Evolutionary conservation across 2,888 invertebrate genomes (phyloP).

Genomic region (Zaprionus lineosus): DNA sequence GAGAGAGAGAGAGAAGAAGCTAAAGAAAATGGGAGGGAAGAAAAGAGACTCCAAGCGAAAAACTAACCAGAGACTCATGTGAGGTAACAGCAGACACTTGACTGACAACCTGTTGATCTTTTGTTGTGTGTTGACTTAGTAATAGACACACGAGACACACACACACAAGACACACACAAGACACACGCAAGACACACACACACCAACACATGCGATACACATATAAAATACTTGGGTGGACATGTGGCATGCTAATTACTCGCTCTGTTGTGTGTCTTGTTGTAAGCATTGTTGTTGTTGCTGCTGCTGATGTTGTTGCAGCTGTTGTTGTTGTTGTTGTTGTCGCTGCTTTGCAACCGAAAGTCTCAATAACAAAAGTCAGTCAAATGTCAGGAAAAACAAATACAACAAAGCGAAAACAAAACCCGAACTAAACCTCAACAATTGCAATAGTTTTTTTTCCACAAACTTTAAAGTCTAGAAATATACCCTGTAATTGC

Average conservation of each 20-base stretch:
- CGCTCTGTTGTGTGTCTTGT: no score
- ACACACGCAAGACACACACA: constrained; percentile 6
- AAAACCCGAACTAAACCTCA: not conserved
- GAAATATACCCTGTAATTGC: no score
- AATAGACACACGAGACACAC: constrained; percentile 21
- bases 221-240: constrained; percentile 38
- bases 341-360: constrained; percentile 32
- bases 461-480: not conserved
- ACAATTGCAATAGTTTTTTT: constrained; percentile 19
- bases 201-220: not conserved
- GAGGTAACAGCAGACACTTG: constrained; percentile 44
- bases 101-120: constrained; percentile 61
- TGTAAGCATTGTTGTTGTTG: constrained; percentile 20
- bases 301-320: no score
- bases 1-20: not conserved
- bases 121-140: constrained; percentile 39
- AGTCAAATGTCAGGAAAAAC: constrained; percentile 43
- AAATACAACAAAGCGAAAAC: constrained; percentile 22
- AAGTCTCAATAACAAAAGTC: constrained; percentile 46
- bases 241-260: constrained; percentile 51
- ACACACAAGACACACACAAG: not conserved
- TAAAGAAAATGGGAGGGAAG: not conserved
- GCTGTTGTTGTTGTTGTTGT: constrained; percentile 29
- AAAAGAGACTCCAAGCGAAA: no score
- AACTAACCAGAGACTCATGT: constrained; percentile 11